Conservation (phyloP, 37 sponge, comb jelly and placozoan genomes). For the Theonella swinhoei region DNA sequence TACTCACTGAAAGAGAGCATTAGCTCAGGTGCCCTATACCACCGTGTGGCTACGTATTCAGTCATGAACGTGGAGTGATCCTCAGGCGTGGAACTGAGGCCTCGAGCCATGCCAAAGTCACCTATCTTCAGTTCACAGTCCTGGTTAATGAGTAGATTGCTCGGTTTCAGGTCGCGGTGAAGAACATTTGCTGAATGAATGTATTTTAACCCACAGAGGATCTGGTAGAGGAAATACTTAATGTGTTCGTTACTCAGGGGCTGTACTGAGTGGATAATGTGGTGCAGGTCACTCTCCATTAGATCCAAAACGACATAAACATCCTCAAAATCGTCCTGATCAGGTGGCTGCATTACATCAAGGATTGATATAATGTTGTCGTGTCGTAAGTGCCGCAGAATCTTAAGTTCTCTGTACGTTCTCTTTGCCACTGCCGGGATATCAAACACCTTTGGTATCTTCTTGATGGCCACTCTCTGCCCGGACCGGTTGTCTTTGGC, state of each 20-base stretch:
- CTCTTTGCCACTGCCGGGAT: conserved; percentile 78
- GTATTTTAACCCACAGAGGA: conserved; percentile 88
- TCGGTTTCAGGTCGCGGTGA: conserved; percentile 92
- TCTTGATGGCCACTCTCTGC: conserved; percentile 93
- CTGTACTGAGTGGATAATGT: conserved; percentile 93
- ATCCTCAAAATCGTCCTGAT: conserved; percentile 66
- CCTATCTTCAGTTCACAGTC: conserved; percentile 92
- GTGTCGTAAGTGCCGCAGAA: conserved; percentile 90
- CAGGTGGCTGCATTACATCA: conserved; percentile 77
- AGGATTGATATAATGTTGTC: conserved; percentile 92
- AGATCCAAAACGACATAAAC: conserved; percentile 91
- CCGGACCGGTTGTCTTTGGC: conserved; percentile 86
- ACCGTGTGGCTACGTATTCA: conserved; percentile 95
- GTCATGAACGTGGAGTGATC: conserved; percentile 92
- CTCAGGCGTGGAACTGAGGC: conserved; percentile 74
- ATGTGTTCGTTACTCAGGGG: conserved; percentile 94
- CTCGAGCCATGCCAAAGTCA: conserved; percentile 80
- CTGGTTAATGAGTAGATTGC: conserved; percentile 82
- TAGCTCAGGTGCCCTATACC: conserved; percentile 96
- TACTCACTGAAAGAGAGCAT: conserved; percentile 89
- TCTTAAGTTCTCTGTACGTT: conserved; percentile 89
- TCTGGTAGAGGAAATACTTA: conserved; percentile 89
- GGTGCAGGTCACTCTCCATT: conserved; percentile 96
- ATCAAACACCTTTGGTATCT: conserved; percentile 88
- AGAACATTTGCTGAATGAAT: conserved; percentile 93